Conservation (phyloP, 2,797 vertebrate genomes). For the Pseudotriccus pelzelni region DNA sequence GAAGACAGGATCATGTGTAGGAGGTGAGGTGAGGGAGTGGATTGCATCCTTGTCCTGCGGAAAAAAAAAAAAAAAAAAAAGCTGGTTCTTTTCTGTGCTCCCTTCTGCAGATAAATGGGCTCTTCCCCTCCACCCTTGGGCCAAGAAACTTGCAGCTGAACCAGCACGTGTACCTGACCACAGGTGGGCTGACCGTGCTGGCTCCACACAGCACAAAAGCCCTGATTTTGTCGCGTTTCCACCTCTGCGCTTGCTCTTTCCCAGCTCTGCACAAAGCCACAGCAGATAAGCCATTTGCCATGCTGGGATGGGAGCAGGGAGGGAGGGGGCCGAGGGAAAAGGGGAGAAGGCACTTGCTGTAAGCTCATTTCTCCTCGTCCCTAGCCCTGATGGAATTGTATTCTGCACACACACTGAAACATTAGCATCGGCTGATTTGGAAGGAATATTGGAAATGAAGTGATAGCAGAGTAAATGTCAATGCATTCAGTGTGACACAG, state of each 20-base stretch:
- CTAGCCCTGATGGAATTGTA: constrained; percentile 55
- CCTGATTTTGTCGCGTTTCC: not conserved
- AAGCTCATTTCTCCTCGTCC: constrained; percentile 3
- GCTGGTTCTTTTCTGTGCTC: not conserved
- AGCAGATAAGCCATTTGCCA: not conserved
- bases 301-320: not conserved
- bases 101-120: rapidly evolving
- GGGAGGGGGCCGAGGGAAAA: not conserved
- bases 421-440: constrained; percentile 81
- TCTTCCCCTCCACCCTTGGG: not conserved
- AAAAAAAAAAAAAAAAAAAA: not conserved
- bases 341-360: constrained; percentile 10
- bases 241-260: not conserved
- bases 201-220: not conserved
- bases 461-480: constrained; percentile 90
- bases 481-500: constrained; percentile 85
- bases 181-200: not conserved
- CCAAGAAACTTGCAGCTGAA: not conserved
- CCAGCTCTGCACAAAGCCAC: not conserved
- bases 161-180: not conserved
- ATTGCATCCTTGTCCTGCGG: not conserved
- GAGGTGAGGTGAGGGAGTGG: not conserved
- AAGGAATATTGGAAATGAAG: constrained; percentile 83
- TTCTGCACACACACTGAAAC: constrained; percentile 74
- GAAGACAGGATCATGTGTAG: not conserved